A percentile compares a stretch with the other conserved stretches of the same genome.
These are phyloP conservation scores for Anthoscopus minutus DNA, from an alignment of 2,113 vertebrate species.

Conservation along the genomic window DNA sequence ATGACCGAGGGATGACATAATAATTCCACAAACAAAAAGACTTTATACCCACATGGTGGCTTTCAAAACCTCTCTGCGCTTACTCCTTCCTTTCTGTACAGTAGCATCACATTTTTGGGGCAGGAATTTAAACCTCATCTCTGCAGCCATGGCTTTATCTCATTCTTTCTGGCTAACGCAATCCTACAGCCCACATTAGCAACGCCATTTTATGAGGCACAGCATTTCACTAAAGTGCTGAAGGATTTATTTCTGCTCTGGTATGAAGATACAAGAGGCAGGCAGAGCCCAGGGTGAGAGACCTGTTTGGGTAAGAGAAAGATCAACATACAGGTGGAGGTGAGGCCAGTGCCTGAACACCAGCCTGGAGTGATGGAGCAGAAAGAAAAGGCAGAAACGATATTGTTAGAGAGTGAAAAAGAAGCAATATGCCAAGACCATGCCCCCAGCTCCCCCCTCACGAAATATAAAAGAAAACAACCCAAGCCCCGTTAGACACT, in stretches of 20 bases:
- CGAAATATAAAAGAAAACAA: too few relatives aligned
- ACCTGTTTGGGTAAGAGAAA: not conserved
- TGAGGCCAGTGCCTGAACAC: not conserved
- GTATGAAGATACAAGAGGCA: not conserved
- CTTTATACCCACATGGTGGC: constrained; percentile 2
- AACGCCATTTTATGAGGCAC: not conserved
- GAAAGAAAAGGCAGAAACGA: not conserved
- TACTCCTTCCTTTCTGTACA: not conserved
- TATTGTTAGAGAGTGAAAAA: not conserved
- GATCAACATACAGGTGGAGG: not conserved
- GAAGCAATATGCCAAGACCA: not conserved
- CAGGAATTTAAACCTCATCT: constrained; percentile 2
- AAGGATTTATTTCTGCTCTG: not conserved
- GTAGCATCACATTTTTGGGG: not conserved
- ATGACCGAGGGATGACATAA: constrained; percentile 52
- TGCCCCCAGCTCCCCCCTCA: rapidly evolving
- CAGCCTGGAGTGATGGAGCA: not conserved
- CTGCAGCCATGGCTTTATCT: not conserved
- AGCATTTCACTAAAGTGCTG: not conserved
- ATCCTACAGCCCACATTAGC: not conserved
- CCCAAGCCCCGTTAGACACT: not conserved
- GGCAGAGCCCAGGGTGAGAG: not conserved
- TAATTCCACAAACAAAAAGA: constrained; percentile 23
- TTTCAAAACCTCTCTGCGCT: not conserved
- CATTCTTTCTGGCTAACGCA: not conserved